These are phyloP conservation scores for Podilymbus podiceps DNA, from an alignment of 2,113 vertebrate genomes.

Conservation along the genomic window DNA sequence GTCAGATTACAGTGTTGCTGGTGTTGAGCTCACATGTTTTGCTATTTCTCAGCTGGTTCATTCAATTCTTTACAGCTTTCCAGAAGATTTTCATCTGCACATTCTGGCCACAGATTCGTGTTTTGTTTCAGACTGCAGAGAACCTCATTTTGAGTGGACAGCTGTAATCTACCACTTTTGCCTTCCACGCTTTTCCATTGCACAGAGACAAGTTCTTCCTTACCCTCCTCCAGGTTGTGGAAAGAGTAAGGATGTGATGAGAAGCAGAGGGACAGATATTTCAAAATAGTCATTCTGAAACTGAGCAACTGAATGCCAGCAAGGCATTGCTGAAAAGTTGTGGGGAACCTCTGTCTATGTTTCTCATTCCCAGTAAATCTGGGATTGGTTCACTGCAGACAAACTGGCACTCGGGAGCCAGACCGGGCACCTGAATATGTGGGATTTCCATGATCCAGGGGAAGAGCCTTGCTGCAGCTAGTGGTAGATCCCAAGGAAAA, in stretches of 20 bases:
- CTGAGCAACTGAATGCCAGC: not conserved
- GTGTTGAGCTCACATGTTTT: not conserved
- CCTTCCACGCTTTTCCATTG: not conserved
- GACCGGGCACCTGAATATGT: not conserved
- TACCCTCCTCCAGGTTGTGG: not conserved
- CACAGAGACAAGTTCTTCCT: not conserved
- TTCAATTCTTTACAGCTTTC: not conserved
- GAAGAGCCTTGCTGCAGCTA: not conserved
- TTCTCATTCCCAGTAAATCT: not conserved
- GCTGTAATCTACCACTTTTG: not conserved
- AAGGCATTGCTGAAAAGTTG: not conserved
- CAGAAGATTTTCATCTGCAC: not conserved
- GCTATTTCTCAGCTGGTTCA: not conserved
- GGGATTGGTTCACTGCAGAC: not conserved
- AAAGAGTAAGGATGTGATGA: not conserved
- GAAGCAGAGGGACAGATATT: not conserved
- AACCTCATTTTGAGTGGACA: not conserved
- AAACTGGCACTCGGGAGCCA: not conserved
- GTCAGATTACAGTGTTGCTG: not conserved
- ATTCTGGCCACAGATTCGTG: not conserved
- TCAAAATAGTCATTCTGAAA: not conserved
- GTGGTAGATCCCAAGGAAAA: not conserved
- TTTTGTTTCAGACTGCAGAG: not conserved
- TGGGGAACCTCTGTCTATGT: not conserved
- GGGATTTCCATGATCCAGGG: not conserved